These are phyloP conservation scores for Diadegma fenestrale DNA, from an alignment of 2,888 invertebrate species.

Conservation along the genomic window DNA sequence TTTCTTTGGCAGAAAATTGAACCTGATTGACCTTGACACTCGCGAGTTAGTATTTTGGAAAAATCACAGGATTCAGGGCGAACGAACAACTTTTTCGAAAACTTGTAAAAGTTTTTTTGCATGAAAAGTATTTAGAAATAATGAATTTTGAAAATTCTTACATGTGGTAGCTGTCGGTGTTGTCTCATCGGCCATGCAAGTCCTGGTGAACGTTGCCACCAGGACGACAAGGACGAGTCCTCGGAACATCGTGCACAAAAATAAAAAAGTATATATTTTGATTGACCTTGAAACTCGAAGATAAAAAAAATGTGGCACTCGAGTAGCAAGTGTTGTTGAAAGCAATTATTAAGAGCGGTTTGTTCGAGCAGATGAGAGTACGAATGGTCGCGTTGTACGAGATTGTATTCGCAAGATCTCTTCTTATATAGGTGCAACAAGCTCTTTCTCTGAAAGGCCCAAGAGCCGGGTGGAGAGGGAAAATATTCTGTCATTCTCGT, in stretches of 20 bases:
- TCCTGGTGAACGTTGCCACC: conserved; percentile 62
- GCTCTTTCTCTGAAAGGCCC: conserved; percentile 48
- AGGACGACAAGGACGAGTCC: conserved; percentile 65
- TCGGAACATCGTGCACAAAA: conserved; percentile 56
- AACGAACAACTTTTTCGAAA: background rate
- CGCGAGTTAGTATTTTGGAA: too few relatives aligned
- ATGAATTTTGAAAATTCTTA: conserved; percentile 27
- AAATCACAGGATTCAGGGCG: too few relatives aligned
- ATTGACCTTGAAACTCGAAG: conserved; percentile 17
- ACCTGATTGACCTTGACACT: too few relatives aligned
- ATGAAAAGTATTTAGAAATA: background rate
- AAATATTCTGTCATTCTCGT: conserved; percentile 26
- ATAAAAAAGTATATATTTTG: background rate
- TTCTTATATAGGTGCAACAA: conserved; percentile 67
- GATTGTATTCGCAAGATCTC: conserved; percentile 55
- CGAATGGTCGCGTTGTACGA: conserved; percentile 45
- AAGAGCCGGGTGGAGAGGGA: conserved; percentile 46
- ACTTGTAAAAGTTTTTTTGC: background rate
- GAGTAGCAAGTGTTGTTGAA: conserved; percentile 3
- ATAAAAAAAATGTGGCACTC: conserved; percentile 29
- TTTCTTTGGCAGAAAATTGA: too few relatives aligned
- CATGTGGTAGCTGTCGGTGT: conserved; percentile 42
- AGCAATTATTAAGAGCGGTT: background rate
- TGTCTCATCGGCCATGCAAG: conserved; percentile 44
- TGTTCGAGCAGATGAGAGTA: conserved; percentile 11